Base-by-base conservation (phyloP, 2,888 invertebrate species). In the Tupiocoris notatus region DNA sequence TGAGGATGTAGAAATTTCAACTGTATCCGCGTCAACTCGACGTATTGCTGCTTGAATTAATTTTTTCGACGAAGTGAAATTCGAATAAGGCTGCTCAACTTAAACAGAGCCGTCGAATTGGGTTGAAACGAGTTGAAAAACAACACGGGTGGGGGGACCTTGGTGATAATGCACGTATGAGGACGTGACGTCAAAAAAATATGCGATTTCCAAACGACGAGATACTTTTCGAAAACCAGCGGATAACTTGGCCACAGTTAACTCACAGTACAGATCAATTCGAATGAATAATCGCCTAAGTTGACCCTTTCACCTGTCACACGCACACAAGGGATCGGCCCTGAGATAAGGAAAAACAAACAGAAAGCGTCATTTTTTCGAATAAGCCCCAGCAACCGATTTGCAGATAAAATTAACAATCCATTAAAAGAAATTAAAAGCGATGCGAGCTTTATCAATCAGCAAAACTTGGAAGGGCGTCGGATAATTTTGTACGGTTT, bases 391-490 rank as follows among this genome's bases (percentile, higher is more conserved):
- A n/a, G n/a, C n/a, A n/a, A n/a, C n/a, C n/a, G n/a, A n/a, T n/a
- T n/a, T n/a, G n/a, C n/a, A n/a, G n/a, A n/a, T n/a, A n/a, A n/a
- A n/a, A n/a, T n/a, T n/a, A n/a, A n/a, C n/a, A n/a, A n/a, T n/a
- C n/a, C n/a, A n/a, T n/a, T n/a, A n/a, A n/a, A n/a, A n/a, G n/a
- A n/a, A n/a, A n/a, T n/a, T n/a, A n/a, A n/a, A n/a, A n/a, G n/a
- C n/a, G 39, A 70, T 1, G 17, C 58, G 70, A 59, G 59, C 58
- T 58, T 70, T 54, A 62, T 63, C 25, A 59, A 66, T 58, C 65
- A 66, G 75, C 75, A 56, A 75, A 39, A 75, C 65, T 65, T 23
- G 20, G 58, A 75, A 73, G 73, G 73, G 73, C 73, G 73, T 73
- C 63, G 12, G 73, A 54, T 63, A 70, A 70, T 70, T 70, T 39